Base-by-base conservation (phyloP, 2,797 vertebrate genomes). In the Antrozous pallidus region DNA sequence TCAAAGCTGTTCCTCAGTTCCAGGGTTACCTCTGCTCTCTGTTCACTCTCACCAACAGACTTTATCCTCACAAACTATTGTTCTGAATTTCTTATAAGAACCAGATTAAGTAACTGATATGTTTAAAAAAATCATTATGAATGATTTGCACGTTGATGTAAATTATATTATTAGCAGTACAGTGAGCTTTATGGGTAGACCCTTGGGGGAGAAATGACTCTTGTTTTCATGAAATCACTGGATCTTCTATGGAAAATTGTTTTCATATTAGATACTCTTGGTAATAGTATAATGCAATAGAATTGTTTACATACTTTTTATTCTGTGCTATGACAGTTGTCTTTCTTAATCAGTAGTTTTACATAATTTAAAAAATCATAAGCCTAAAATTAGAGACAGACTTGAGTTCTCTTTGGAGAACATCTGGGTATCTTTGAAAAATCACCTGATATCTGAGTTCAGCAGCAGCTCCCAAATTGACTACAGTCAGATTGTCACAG, bases 301-400 rank as follows among this genome's bases (percentile, higher is more conserved):
- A 73, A 80, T 80, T 95, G 13, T 93, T 96, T 87, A 89, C 28
- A 79, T 78, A 63, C 11, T 69, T 96, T 85, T 95, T 81, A 95
- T 95, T 95, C 88, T n/a, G 36, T 94, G 18, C 71, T 92, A 14
- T 94, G 87, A 96, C 80, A 89, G 74, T 90, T 96, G 71, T 93
- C 40, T 96, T 96, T 97, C 38, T 94, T 96, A 91, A 91, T 95
- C 71, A 97, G 49, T 84, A 81, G 26, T 82, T 95, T 89, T 81
- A 81, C 77, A 91, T 95, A 95, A 90, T 95, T 80, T 80, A 95
- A 91, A 94, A 70, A 8, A 90, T 58, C 20, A 40, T 87, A 86
- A 94, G 45, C 11, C 61, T 91, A 95, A 95, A 94, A 90, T 94
- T 94, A 96, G 80, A 94, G 75, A 94, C 83, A 95, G 69, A 0